phyloP scores from a whole-genome alignment of 2,888 invertebrate species.

The Himalopsyche kuldschensis region DNA sequence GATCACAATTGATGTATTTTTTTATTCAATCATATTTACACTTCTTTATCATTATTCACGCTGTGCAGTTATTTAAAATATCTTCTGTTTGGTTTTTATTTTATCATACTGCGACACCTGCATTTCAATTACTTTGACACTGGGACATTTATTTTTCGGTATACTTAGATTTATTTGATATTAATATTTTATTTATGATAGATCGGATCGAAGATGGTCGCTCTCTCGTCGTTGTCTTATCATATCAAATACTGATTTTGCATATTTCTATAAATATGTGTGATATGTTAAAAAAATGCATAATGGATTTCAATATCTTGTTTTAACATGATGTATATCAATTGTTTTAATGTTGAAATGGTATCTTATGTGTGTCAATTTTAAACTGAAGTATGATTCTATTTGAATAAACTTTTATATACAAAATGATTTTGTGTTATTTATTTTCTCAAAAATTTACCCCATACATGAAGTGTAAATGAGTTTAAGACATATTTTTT shows the following conservation, averaged over 20 bases:
- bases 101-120: not conserved
- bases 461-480: too few species aligned
- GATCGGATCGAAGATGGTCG: not conserved
- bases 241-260: not conserved
- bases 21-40: conserved; percentile 26
- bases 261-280: not conserved
- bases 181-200: not conserved
- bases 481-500: too few species aligned
- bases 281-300: not conserved
- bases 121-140: not conserved
- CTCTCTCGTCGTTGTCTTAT: not conserved
- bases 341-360: conserved; percentile 19
- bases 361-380: conserved; percentile 37
- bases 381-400: conserved; percentile 33
- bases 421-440: not conserved
- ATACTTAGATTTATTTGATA: not conserved
- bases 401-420: conserved; percentile 34
- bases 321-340: conserved; percentile 18
- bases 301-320: conserved; percentile 6
- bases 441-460: too few species aligned
- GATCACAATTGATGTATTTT: conserved; percentile 25
- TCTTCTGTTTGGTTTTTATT: not conserved
- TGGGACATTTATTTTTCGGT: not conserved
- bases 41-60: not conserved
- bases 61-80: not conserved